These are phyloP conservation scores for Aphis gossypii DNA, from an alignment of 1,140 invertebrate genomes.

Conservation along the genomic window DNA sequence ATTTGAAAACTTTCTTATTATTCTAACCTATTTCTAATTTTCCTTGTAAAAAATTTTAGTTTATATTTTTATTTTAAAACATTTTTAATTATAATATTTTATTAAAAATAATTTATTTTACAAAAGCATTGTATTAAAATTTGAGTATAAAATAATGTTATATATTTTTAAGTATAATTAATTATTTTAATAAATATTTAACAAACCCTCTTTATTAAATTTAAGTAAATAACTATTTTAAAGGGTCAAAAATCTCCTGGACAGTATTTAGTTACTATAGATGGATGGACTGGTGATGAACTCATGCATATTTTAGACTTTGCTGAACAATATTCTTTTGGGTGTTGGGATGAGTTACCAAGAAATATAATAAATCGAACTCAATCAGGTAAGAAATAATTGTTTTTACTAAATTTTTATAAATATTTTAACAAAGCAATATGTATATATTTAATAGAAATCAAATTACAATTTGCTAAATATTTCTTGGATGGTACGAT, in stretches of 20 bases:
- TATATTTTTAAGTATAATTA: not conserved
- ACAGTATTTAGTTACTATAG: conserved; percentile 28
- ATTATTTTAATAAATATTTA: not conserved
- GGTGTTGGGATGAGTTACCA: conserved; percentile 52
- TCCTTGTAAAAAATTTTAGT: not conserved
- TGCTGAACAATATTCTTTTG: conserved; percentile 54
- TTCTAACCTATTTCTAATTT: too few relatives aligned
- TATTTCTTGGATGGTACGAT: conserved; percentile 48
- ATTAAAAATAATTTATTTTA: not conserved
- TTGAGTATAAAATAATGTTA: not conserved
- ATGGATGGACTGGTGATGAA: conserved; percentile 51
- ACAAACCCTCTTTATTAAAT: not conserved
- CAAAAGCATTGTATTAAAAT: not conserved
- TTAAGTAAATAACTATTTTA: not conserved
- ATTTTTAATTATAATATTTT: not conserved
- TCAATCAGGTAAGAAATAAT: not conserved
- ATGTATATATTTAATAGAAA: conserved; percentile 9
- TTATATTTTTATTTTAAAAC: not conserved
- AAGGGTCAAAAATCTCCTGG: conserved; percentile 44
- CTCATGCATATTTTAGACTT: conserved; percentile 46
- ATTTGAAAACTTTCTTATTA: too few relatives aligned
- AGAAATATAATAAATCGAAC: conserved; percentile 6
- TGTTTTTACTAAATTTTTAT: not conserved
- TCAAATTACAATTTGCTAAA: conserved; percentile 27
- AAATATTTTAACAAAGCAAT: not conserved